Evolutionary conservation across 1,140 invertebrate genomes (phyloP).

Genomic region (Pseudomyrmex flavicornis): DNA sequence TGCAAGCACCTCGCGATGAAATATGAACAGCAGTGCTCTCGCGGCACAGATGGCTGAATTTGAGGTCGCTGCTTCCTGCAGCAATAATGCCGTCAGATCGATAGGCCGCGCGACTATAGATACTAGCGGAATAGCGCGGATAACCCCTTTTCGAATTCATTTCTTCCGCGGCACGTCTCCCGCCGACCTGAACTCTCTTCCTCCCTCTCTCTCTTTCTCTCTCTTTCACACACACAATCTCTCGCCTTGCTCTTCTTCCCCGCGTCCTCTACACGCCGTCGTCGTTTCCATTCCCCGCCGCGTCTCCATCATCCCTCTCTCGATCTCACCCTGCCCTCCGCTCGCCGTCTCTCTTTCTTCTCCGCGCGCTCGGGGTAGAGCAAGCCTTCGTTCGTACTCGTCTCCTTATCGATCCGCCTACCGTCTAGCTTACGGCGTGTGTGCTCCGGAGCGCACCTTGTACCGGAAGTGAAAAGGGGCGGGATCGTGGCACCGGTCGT

Average conservation of each 20-base stretch:
- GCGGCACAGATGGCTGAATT: slow-evolving; percentile 75
- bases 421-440: slow-evolving; percentile 67
- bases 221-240: neutral
- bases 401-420: slow-evolving; percentile 70
- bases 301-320: slow-evolving; percentile 57
- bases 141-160: slow-evolving; percentile 75
- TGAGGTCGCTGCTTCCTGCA: slow-evolving; percentile 74
- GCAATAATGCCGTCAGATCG: slow-evolving; percentile 75
- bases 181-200: slow-evolving; percentile 36
- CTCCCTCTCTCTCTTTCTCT: neutral
- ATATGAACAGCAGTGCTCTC: slow-evolving; percentile 73
- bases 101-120: slow-evolving; percentile 71
- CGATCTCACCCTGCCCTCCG: slow-evolving; percentile 40
- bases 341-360: slow-evolving; percentile 49
- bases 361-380: slow-evolving; percentile 45
- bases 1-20: slow-evolving; percentile 74
- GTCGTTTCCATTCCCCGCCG: slow-evolving; percentile 52
- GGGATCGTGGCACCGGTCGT: slow-evolving; percentile 62
- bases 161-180: slow-evolving; percentile 64
- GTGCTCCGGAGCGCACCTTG: slow-evolving; percentile 64
- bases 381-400: slow-evolving; percentile 62
- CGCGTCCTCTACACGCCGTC: neutral
- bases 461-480: slow-evolving; percentile 57
- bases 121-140: slow-evolving; percentile 54
- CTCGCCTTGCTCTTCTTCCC: neutral